A percentile compares a stretch with the other conserved stretches of the same genome.
Conservation (phyloP, 35 echinoderm and acorn worm genomes). For the Apostichopus californicus region DNA sequence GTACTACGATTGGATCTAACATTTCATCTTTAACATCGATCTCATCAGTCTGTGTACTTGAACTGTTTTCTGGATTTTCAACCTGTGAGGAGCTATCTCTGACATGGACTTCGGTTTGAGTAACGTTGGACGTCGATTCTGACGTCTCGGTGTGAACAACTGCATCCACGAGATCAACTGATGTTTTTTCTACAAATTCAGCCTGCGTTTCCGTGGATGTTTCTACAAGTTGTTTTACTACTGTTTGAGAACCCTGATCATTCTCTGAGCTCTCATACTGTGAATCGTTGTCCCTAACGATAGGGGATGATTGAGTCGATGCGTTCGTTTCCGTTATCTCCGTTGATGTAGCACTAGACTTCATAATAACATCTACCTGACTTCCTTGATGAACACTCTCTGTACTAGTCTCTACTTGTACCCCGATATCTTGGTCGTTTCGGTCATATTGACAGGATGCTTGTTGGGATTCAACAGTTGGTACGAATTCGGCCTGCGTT, state of each 20-base stretch:
- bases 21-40: background rate
- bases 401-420: background rate
- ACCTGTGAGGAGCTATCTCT: background rate
- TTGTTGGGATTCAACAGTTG: slow-evolving; percentile 17
- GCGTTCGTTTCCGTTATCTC: background rate
- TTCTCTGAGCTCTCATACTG: slow-evolving; percentile 19
- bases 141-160: background rate
- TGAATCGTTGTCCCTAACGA: slow-evolving; percentile 19
- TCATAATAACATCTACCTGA: background rate
- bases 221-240: background rate
- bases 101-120: background rate
- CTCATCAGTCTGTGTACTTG: background rate
- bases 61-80: background rate
- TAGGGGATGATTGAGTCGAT: slow-evolving; percentile 28
- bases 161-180: background rate
- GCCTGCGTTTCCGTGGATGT: slow-evolving; percentile 11
- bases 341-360: background rate
- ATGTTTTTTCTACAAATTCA: slow-evolving; percentile 13
- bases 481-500: background rate
- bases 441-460: slow-evolving; percentile 14
- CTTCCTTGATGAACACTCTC: background rate
- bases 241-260: background rate
- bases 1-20: slow-evolving; percentile 5
- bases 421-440: background rate
- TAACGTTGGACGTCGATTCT: background rate